Evolutionary conservation across 2,888 invertebrate species (phyloP), one percentile per base, ranked within the genome.

Genomic region (Alloplasta piceator): DNA sequence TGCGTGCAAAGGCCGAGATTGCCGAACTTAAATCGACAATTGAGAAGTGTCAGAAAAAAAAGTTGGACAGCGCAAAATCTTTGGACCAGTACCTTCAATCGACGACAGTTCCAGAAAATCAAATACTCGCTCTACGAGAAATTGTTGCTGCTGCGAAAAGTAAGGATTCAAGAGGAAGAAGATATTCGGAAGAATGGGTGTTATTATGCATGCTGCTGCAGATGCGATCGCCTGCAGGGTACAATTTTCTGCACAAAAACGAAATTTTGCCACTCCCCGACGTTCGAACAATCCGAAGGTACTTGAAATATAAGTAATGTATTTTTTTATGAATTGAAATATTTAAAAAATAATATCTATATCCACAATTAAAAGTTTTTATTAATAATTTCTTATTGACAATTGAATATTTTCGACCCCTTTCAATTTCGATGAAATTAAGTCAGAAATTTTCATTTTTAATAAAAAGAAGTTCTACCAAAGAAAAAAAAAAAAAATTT

Each of bases 131-230:
- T 16, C 4, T 82, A 48, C 4, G 10, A 50, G 76, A 82, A 74
- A 84, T 84, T 60, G 14, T 83, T 16, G 52, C 60, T 46, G 75
- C 79, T 26, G 66, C 84, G 14, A 84, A 84, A 67, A 26, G 48
- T 55, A 48, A 60, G 12, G 41, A 75, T 61, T 16, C 52, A 64
- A 75, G 60, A 70, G 78, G 78, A n/a, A 38, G 78, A 1, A 50
- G 78, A 43, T 85, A 84, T 76, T 68, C 56, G 6, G 84, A 85
- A 56, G 76, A 83, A 4, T 84, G 83, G 85, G 39, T 85, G 5
- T 41, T 85, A 41, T 58, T 84, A 5, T 82, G 81, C 46, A 80
- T 85, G 82, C 52, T 85, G 14, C 39, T 82, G 48, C 80, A 83
- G 52, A 85, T 85, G 79, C 76, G 82, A 56, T 85, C 82, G 36